Base-by-base conservation (phyloP, 2,888 invertebrate genomes). In the Crepidodera aurea region DNA sequence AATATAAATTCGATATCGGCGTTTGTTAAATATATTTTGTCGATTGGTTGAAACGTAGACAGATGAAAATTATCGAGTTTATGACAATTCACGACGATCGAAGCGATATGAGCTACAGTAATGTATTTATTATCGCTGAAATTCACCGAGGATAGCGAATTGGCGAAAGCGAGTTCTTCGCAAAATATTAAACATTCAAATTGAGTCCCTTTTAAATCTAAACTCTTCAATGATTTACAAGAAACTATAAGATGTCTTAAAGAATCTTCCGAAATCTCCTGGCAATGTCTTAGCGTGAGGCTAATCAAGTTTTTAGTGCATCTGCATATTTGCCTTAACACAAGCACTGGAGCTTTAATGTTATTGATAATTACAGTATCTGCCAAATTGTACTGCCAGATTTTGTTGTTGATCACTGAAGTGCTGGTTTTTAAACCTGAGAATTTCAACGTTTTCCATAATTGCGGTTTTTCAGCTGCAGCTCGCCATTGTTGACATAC, bases 401-500 rank as follows among this genome's bases (percentile, higher is more conserved):
- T 62, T 50, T 61, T 68, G 16, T 59, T 53, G n/a, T 61, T 65
- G 16, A 68, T 66, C 7, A 42, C 13, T 0, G 65, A 29, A 0
- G 60, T 57, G 5, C 60, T 57, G 15, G 22, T 48, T 10, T 42
- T 29, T 1, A 46, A 39, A 2, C 66, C 68, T 1, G 56, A 48
- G n/a, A 66, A 66, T 34, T 27, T 34, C 12, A 68, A 12, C 1
- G 48, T 63, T 29, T 63, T 65, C 68, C 68, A 66, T 6, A 68
- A 51, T 10, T 15, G 15, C 0, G 66, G 66, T 15, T 61, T 34
- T 53, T 68, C 66, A 1, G 64, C 66, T 1, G 37, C 61, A 6
- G 22, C 34, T 29, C 63, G 48, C 68, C 68, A 68, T 51, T 62
- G 62, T 34, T 68, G 66, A 32, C 65, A 68, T 1, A 68, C 68